Evolutionary conservation across 2,888 invertebrate species (phyloP), one percentile per base, ranked within the genome.

Genomic region (Trachelus tabidus): DNA sequence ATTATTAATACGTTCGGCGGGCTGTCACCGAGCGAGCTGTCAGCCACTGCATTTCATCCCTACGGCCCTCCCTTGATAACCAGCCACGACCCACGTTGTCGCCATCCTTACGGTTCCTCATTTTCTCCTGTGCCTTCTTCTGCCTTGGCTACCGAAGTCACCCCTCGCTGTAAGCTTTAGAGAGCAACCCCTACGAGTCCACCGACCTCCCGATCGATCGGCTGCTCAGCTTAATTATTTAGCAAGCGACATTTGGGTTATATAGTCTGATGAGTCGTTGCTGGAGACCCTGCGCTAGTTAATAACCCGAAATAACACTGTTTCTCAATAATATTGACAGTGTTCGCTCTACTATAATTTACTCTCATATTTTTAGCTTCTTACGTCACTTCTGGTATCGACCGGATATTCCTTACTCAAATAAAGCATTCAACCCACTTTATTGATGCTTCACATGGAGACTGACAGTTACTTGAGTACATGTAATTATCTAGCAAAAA

Each of bases 1-100:
- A 90, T 90, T 90, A 90, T 90, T 90, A 89, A 90, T 90, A 87
- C 89, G 86, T 85, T 89, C 87, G 84, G 85, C 86, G 83, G 87
- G 85, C 87, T 89, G 90, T 90, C 89, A 86, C 88, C 86, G 86
- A 85, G 85, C 83, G 84, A 82, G 87, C 87, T 89, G 89, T 89
- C 90, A 89, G 85, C 85, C 81, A 82, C 83, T 80, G 82, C 82
- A 85, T 86, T 86, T 87, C 85, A 76, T 80, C 75, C 56, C 56
- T 56, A 23, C 56, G 23, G 23, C 2, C 56, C 56, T 56, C 23
- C 56, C 56, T 56, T 23, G 56, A 56, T 23, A 56, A 56, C 56
- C 56, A 56, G 23, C 56, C 56, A 56, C 23, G 56, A 56, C 56
- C 56, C 56, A 56, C 23, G 56, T 56, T 56, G 56, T 56, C 56